Evolutionary conservation across 2,888 invertebrate genomes (phyloP).

Genomic region (Hipparchia semele): DNA sequence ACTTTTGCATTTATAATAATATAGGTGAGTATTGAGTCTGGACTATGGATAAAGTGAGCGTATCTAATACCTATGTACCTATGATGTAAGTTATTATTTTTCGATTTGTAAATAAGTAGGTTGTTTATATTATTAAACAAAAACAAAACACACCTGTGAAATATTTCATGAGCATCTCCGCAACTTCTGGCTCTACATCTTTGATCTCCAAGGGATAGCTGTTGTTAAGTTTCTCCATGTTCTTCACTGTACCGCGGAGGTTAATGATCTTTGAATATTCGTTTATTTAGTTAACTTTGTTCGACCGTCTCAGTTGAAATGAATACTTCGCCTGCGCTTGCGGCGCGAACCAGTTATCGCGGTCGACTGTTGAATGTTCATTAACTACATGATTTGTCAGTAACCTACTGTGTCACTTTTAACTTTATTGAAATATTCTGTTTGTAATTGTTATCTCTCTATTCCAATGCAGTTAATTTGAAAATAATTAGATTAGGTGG

Average conservation of each 20-base stretch:
- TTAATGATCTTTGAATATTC: background rate
- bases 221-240: constrained; percentile 36
- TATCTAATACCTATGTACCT: too few species aligned
- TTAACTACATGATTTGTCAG: background rate
- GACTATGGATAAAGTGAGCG: too few species aligned
- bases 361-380: constrained; percentile 33
- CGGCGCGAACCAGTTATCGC: constrained; percentile 20
- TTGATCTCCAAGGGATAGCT: constrained; percentile 46
- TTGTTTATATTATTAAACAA: background rate
- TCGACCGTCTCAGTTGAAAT: constrained; percentile 3
- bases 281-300: constrained; percentile 11
- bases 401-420: background rate
- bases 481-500: background rate
- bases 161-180: constrained; percentile 46
- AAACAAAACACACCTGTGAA: constrained; percentile 44
- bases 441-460: background rate
- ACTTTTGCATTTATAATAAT: too few species aligned
- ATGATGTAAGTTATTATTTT: too few species aligned
- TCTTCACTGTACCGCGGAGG: background rate
- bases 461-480: background rate
- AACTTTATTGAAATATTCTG: background rate
- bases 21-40: too few species aligned
- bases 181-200: constrained; percentile 44
- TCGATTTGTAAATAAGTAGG: background rate
- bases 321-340: constrained; percentile 25